Conservation (phyloP, 92 coral and sea anemone species). For the Umimayanthus chanpuru region DNA sequence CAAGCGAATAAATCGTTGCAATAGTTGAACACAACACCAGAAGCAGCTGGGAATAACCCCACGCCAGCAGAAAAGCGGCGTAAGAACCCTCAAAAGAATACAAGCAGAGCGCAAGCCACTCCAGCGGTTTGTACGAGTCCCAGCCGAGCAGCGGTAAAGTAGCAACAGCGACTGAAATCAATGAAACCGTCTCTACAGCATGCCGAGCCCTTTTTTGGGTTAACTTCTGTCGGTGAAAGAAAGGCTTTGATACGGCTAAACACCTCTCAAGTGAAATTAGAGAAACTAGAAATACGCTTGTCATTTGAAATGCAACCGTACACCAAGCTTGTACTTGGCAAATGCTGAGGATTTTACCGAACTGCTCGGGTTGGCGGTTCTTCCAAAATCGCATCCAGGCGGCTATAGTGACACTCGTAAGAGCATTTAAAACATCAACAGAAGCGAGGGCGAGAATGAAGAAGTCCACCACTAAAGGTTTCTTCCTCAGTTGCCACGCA, state of each 20-base stretch:
- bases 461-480: conserved; percentile 17
- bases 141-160: conserved; percentile 33
- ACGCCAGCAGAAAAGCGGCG: conserved; percentile 19
- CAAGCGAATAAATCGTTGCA: conserved; percentile 25
- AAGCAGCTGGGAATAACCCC: conserved; percentile 17
- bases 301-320: conserved; percentile 37
- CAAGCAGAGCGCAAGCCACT: conserved; percentile 37
- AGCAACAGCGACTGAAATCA: conserved; percentile 5
- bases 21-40: conserved; percentile 20
- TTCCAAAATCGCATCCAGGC: conserved; percentile 18
- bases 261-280: conserved; percentile 26
- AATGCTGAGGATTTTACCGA: background rate
- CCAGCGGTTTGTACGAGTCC: conserved; percentile 28
- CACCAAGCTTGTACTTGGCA: conserved; percentile 42
- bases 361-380: background rate
- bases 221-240: conserved; percentile 11
- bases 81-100: conserved; percentile 13
- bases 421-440: conserved; percentile 32
- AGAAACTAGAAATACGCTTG: conserved; percentile 31
- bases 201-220: background rate
- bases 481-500: conserved; percentile 19
- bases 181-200: background rate
- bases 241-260: conserved; percentile 19
- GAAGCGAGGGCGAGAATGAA: conserved; percentile 21
- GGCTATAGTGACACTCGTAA: conserved; percentile 27